Evolutionary conservation across 2,888 invertebrate species (phyloP), one percentile per base, ranked within the genome.

Genomic region (Oeneis ivallda): DNA sequence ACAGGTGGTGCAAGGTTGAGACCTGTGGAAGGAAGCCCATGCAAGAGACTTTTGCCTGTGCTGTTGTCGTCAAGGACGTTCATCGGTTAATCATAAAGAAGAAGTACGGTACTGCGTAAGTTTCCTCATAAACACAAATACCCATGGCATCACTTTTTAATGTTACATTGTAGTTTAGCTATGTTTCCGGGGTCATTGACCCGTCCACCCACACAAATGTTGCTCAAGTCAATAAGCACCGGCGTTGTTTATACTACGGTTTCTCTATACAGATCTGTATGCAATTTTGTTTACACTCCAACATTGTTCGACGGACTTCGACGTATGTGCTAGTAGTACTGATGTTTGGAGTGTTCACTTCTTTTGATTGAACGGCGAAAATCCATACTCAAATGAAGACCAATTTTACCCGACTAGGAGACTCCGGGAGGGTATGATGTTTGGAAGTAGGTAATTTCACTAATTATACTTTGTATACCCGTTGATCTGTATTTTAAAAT

Each of bases 151-250:
- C 61, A 68, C 62, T 70, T 63, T 65, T 70, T 49, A 62, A 65
- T 67, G 53, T 54, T 58, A 52, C 45, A 61, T 57, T 67, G 58
- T 67, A 41, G 53, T 26, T 54, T 53, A 68, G 78, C 80, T 79
- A 80, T 76, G 79, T 82, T 80, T 76, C 75, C 81, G 81, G 79
- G 86, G 86, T 84, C 85, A 75, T 78, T 80, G 78, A 79, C 80
- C 85, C 72, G 56, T 66, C 75, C 85, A 79, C 89, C 88, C 84
- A 87, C 89, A 76, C 80, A 75, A 76, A 78, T 76, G 72, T 73
- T 74, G 70, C 75, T 72, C 75, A 77, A 82, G 84, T 86, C 86
- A 87, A 86, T 81, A 87, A 75, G 74, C 74, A 75, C 75, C 59
- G 64, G 50, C 67, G 72, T 72, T 75, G 71, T 76, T 72, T 72